Evolutionary conservation across 2,888 invertebrate genomes (phyloP).

Genomic region (Pristionchus mayeri): DNA sequence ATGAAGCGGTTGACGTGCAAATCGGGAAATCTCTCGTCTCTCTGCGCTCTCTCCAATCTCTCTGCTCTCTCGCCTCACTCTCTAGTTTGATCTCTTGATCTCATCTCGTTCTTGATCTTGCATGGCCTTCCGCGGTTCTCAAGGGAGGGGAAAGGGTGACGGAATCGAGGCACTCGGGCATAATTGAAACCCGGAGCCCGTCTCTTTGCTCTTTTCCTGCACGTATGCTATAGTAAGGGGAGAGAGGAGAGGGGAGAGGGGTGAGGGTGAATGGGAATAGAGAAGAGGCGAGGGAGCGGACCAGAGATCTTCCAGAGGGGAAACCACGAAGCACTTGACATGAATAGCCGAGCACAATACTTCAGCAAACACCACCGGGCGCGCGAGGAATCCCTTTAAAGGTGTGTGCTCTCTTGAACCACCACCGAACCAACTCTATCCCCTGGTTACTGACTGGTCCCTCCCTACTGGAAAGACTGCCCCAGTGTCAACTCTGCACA

Average conservation of each 20-base stretch:
- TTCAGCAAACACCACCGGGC: neutral
- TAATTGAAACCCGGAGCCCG: neutral
- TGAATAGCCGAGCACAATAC: slow-evolving; percentile 14
- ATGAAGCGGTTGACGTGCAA: neutral
- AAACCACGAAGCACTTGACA: neutral
- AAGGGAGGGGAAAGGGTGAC: neutral
- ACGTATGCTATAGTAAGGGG: neutral
- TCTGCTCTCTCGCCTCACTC: neutral
- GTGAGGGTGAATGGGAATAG: too few species aligned
- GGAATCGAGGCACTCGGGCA: neutral
- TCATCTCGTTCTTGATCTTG: too few species aligned
- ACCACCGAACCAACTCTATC: neutral
- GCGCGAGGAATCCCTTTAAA: slow-evolving; percentile 11
- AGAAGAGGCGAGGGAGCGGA: neutral
- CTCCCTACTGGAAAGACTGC: too few species aligned
- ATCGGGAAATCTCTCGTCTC: neutral
- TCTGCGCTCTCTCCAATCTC: slow-evolving; percentile 3
- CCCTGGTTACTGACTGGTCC: neutral
- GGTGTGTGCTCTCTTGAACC: neutral
- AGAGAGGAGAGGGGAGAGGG: neutral
- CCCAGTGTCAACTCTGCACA: too few species aligned
- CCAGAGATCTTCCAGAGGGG: neutral
- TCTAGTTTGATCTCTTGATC: slow-evolving; percentile 11
- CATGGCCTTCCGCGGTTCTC: neutral
- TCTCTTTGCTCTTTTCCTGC: neutral